A percentile compares a stretch with the other conserved stretches of the same genome.
phyloP scores from a whole-genome alignment of 2,888 invertebrate species.

The Campoplex capitator region DNA sequence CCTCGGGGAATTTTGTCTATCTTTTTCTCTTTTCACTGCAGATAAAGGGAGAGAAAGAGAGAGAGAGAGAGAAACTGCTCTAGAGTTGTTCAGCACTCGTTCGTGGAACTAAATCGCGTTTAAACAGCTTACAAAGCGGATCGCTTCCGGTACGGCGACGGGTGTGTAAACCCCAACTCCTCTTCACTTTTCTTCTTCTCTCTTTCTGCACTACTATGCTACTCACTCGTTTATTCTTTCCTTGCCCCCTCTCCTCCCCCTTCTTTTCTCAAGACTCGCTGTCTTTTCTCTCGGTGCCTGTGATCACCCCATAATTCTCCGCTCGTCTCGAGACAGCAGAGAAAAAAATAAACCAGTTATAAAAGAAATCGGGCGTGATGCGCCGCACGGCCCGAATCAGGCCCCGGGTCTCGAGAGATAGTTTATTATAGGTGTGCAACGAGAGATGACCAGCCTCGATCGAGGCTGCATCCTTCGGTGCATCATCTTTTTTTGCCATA shows the following conservation, averaged over 20 bases:
- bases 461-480: constrained; percentile 55
- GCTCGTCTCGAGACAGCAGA: constrained; percentile 37
- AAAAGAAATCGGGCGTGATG: constrained; percentile 62
- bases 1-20: constrained; percentile 36
- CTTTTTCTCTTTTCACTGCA: constrained; percentile 26
- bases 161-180: constrained; percentile 38
- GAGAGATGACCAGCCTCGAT: constrained; percentile 45
- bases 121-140: constrained; percentile 65
- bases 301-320: constrained; percentile 66
- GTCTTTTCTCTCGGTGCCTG: constrained; percentile 25
- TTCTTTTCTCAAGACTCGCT: constrained; percentile 15
- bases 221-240: background rate
- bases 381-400: constrained; percentile 62
- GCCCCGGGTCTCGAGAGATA: constrained; percentile 62
- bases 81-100: constrained; percentile 49
- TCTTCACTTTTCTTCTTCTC: constrained; percentile 9
- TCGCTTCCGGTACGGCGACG: constrained; percentile 68
- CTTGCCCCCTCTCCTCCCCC: background rate
- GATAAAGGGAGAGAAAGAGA: constrained; percentile 2
- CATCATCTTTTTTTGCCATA: constrained; percentile 42
- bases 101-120: constrained; percentile 68
- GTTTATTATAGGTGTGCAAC: constrained; percentile 66
- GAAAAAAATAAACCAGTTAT: constrained; percentile 9
- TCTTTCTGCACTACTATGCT: background rate
- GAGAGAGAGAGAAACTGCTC: constrained; percentile 9